Evolutionary conservation across 2,797 vertebrate genomes (phyloP).

Genomic region (Bradypodion ventrale): DNA sequence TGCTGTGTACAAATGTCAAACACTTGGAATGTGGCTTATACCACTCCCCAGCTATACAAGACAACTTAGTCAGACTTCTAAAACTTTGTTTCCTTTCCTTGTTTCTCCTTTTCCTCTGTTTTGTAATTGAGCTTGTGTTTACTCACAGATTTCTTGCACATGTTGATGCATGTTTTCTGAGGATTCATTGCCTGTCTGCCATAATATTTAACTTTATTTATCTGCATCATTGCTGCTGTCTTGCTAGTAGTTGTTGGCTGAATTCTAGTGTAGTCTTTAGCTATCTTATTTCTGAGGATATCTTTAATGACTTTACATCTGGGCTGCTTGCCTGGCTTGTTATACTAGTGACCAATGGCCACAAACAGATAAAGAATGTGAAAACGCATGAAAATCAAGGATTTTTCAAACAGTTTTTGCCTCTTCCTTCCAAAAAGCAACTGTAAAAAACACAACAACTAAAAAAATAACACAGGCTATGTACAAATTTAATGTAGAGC

Average conservation of each 20-base stretch:
- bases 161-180: not conserved
- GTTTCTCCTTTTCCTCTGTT: not conserved
- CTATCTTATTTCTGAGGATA: not conserved
- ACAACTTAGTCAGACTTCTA: constrained; percentile 26
- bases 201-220: not conserved
- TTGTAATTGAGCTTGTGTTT: not conserved
- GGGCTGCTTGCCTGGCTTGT: not conserved
- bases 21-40: not conserved
- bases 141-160: fast-evolving
- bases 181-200: not conserved
- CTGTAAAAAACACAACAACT: not conserved
- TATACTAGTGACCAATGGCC: not conserved
- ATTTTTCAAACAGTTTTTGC: not conserved
- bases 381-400: not conserved
- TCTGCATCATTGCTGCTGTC: not conserved
- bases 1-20: not conserved
- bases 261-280: not conserved
- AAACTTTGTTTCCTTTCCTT: not conserved
- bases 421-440: not conserved
- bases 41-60: no score
- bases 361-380: not conserved
- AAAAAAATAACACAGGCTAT: not conserved
- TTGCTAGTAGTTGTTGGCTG: not conserved
- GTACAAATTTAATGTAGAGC: not conserved
- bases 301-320: not conserved